These are phyloP conservation scores for Clarias magur DNA, from an alignment of 2,113 vertebrate species.

Conservation along the genomic window DNA sequence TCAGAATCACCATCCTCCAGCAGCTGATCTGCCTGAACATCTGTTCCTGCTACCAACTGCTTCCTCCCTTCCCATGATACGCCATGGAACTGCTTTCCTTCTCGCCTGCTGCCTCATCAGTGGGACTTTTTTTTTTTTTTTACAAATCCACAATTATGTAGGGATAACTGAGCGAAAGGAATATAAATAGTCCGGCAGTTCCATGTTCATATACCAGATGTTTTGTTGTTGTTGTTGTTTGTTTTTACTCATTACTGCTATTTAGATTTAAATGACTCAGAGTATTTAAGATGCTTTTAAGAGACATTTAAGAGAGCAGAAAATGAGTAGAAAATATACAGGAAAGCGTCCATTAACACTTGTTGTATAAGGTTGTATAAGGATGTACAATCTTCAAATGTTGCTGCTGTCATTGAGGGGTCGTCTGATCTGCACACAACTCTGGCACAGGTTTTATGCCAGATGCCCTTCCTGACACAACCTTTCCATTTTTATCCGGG, in stretches of 20 bases:
- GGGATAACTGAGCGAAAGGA: constrained; percentile 27
- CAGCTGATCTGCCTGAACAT: constrained; percentile 56
- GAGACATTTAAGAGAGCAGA: background rate
- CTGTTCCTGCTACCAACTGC: constrained; percentile 27
- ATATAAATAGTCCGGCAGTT: constrained; percentile 41
- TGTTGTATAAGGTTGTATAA: too few species aligned
- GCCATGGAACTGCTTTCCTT: constrained; percentile 7
- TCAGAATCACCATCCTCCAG: constrained; percentile 55
- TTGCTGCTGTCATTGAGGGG: too few species aligned
- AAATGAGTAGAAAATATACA: too few species aligned
- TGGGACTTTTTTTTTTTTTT: background rate
- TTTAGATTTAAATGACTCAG: constrained; percentile 40
- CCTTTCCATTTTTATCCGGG: too few species aligned
- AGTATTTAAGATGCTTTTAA: constrained; percentile 20
- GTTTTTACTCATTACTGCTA: background rate
- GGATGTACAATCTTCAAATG: too few species aligned
- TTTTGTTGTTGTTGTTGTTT: background rate
- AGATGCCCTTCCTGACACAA: too few species aligned
- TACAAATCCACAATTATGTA: constrained; percentile 11
- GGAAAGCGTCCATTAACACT: too few species aligned
- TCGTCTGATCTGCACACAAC: too few species aligned
- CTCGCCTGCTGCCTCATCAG: constrained; percentile 39
- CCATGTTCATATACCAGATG: constrained; percentile 40
- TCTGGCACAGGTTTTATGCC: too few species aligned
- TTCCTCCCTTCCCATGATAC: constrained; percentile 9